Evolutionary conservation across 2,888 invertebrate species (phyloP).

Genomic region (Nemapogon koenigi): DNA sequence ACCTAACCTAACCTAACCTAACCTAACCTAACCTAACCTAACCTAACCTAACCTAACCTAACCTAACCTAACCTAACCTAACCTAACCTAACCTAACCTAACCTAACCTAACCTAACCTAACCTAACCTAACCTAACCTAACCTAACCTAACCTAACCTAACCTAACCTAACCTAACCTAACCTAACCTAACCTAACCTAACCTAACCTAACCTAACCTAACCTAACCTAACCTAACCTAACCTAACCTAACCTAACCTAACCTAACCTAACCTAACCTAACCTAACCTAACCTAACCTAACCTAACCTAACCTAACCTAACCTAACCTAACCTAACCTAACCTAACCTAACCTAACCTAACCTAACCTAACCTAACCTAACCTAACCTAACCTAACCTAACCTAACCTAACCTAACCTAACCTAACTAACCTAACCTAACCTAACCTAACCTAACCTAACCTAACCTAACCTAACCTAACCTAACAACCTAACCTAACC

Average conservation of each 20-base stretch:
- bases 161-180: conserved; percentile 14
- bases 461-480: conserved; percentile 9
- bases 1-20: conserved; percentile 3
- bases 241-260: conserved; percentile 18
- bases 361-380: conserved; percentile 5
- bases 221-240: conserved; percentile 18
- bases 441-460: conserved; percentile 11
- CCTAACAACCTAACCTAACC: conserved; percentile 11
- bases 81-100: conserved; percentile 11
- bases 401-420: conserved; percentile 7
- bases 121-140: conserved; percentile 11
- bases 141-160: conserved; percentile 10
- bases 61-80: conserved; percentile 11
- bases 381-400: conserved; percentile 10
- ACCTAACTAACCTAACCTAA: conserved; percentile 6
- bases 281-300: conserved; percentile 17
- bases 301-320: conserved; percentile 17
- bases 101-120: conserved; percentile 11
- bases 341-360: conserved; percentile 6
- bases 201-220: conserved; percentile 17
- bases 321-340: conserved; percentile 16
- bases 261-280: conserved; percentile 18
- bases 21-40: conserved; percentile 7
- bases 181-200: conserved; percentile 17
- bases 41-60: conserved; percentile 11